Evolutionary conservation across 1,140 invertebrate genomes (phyloP).

Genomic region (Leptoteleia sp.): DNA sequence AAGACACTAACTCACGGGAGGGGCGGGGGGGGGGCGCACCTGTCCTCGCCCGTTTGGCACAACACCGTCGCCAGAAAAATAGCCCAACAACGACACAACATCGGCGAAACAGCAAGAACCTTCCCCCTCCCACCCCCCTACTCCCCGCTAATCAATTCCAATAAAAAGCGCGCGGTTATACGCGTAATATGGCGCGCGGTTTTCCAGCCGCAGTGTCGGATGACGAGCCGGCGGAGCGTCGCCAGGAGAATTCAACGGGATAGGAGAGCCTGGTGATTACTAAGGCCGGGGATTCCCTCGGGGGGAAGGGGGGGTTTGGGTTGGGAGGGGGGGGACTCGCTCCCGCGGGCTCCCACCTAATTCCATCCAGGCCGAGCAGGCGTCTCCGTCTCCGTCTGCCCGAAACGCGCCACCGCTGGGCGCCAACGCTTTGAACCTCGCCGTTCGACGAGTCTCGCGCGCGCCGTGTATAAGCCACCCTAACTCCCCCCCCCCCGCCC

Average conservation of each 20-base stretch:
- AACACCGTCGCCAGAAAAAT: slow-evolving; percentile 12
- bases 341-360: slow-evolving; percentile 78
- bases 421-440: slow-evolving; percentile 59
- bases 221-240: slow-evolving; percentile 43
- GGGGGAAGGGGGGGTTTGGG: too few species aligned
- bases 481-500: too few species aligned
- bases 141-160: slow-evolving; percentile 32
- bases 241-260: slow-evolving; percentile 72
- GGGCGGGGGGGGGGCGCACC: too few species aligned
- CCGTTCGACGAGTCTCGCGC: slow-evolving; percentile 39
- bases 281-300: slow-evolving; percentile 75
- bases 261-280: slow-evolving; percentile 77
- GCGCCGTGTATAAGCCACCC: slow-evolving; percentile 45
- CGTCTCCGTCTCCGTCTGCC: slow-evolving; percentile 67
- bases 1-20: slow-evolving; percentile 49
- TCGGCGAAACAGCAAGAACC: too few species aligned
- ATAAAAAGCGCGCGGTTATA: slow-evolving; percentile 41
- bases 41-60: slow-evolving; percentile 40
- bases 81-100: slow-evolving; percentile 6
- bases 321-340: slow-evolving; percentile 70
- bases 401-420: slow-evolving; percentile 33
- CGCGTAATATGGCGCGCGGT: slow-evolving; percentile 43
- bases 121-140: too few species aligned
- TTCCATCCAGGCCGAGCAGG: slow-evolving; percentile 79
- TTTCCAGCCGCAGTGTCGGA: slow-evolving; percentile 34